Conservation (phyloP, 1,140 invertebrate genomes). For the Eulimnadia texana region DNA sequence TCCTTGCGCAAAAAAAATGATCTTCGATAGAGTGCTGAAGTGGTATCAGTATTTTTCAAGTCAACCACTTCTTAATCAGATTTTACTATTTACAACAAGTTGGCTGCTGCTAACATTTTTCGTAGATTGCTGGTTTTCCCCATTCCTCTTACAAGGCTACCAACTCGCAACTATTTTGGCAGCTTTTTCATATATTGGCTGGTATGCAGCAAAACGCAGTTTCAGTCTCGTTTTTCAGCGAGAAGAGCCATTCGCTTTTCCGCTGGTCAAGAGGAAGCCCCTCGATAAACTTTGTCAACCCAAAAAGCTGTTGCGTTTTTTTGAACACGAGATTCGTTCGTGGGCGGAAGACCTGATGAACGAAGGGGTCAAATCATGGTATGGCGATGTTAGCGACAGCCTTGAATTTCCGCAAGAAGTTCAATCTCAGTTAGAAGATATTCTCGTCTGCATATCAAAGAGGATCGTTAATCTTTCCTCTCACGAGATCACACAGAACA, state of each 20-base stretch:
- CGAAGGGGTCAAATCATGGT: neutral
- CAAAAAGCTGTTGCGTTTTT: neutral
- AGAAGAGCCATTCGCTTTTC: neutral
- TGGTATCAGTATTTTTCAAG: neutral
- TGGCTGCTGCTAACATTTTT: constrained; percentile 3
- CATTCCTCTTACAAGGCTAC: constrained; percentile 9
- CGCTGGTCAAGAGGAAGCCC: neutral
- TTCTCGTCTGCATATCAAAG: neutral
- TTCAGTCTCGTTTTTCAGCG: neutral
- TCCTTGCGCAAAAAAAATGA: no score
- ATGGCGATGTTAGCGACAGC: neutral
- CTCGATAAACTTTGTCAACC: neutral
- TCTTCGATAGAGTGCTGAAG: neutral
- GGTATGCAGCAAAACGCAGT: neutral
- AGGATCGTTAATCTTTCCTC: neutral
- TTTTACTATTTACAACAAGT: neutral
- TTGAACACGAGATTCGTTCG: neutral
- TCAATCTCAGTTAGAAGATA: neutral
- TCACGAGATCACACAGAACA: neutral
- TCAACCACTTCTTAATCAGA: neutral
- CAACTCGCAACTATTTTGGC: neutral
- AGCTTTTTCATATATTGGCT: neutral
- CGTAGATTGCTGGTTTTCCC: constrained; percentile 11
- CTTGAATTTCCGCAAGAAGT: neutral
- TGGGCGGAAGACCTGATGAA: neutral